Evolutionary conservation across 2,113 vertebrate species (phyloP).

Genomic region (Apodemus speciosus): DNA sequence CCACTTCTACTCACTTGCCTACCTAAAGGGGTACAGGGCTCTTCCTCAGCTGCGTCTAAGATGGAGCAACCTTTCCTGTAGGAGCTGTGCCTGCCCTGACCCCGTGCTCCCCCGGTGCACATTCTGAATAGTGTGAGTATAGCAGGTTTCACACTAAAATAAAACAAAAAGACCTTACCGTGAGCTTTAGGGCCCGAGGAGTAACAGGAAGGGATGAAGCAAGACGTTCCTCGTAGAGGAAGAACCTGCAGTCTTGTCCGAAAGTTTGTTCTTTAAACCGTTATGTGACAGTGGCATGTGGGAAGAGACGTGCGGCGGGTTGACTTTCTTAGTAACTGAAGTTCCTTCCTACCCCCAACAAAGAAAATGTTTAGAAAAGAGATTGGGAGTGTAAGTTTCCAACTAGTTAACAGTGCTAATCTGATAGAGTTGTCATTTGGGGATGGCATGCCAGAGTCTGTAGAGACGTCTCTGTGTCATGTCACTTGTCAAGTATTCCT

Average conservation of each 20-base stretch:
- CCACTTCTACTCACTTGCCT: slow-evolving; percentile 62
- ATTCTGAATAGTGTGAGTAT: slow-evolving; percentile 27
- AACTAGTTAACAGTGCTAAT: slow-evolving; percentile 45
- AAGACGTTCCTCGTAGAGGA: slow-evolving; percentile 54
- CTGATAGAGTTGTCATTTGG: slow-evolving; percentile 38
- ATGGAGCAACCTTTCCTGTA: slow-evolving; percentile 58
- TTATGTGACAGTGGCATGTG: slow-evolving; percentile 27
- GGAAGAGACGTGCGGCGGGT: slow-evolving; percentile 31
- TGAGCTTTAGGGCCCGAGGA: slow-evolving; percentile 64
- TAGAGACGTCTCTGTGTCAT: slow-evolving; percentile 56
- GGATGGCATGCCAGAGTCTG: slow-evolving; percentile 32
- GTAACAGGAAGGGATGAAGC: slow-evolving; percentile 64
- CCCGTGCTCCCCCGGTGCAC: slow-evolving; percentile 24
- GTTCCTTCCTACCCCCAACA: slow-evolving; percentile 46
- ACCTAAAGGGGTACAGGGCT: slow-evolving; percentile 53
- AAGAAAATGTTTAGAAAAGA: slow-evolving; percentile 58
- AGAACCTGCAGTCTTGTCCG: not conserved
- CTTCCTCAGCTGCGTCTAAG: not conserved
- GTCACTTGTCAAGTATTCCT: slow-evolving; percentile 68
- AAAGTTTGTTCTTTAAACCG: slow-evolving; percentile 45
- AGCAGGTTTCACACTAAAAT: slow-evolving; percentile 59
- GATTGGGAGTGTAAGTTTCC: slow-evolving; percentile 46
- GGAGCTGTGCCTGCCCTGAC: slow-evolving; percentile 59
- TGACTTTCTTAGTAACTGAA: slow-evolving; percentile 63
- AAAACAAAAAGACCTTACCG: slow-evolving; percentile 59